These are phyloP conservation scores for Hycleus cichorii DNA, from an alignment of 1,140 invertebrate genomes.

Conservation along the genomic window DNA sequence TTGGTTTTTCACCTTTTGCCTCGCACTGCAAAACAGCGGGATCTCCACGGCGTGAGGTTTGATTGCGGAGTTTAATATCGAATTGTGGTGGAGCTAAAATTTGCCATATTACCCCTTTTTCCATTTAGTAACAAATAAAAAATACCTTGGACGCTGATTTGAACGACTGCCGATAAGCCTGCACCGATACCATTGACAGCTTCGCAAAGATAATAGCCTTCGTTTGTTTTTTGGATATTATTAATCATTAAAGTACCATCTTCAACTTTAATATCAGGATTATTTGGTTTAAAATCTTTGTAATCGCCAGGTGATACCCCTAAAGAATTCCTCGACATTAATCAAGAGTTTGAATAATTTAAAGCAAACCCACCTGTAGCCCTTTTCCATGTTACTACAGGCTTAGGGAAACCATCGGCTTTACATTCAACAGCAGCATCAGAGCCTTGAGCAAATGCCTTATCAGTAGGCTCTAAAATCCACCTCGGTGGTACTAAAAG, in stretches of 20 bases:
- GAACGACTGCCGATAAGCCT: conserved; percentile 84
- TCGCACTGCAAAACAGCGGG: conserved; percentile 89
- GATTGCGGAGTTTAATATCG: conserved; percentile 83
- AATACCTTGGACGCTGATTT: conserved; percentile 85
- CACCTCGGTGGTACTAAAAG: conserved; percentile 87
- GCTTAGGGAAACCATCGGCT: conserved; percentile 90
- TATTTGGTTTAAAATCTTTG: conserved; percentile 82
- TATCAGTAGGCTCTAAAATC: conserved; percentile 92
- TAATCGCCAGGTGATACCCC: conserved; percentile 86
- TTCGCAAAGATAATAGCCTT: conserved; percentile 93
- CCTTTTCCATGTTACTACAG: conserved; percentile 90
- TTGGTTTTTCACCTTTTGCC: conserved; percentile 93
- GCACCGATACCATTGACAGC: conserved; percentile 93
- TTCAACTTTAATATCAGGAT: conserved; percentile 81
- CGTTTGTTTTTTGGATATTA: conserved; percentile 86
- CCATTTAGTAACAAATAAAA: no score
- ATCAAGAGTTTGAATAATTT: background rate
- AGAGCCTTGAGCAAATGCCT: conserved; percentile 88
- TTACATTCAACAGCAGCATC: conserved; percentile 91
- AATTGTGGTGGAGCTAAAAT: conserved; percentile 84
- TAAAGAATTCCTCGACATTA: conserved; percentile 38
- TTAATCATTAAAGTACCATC: conserved; percentile 83
- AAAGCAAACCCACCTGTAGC: conserved; percentile 65
- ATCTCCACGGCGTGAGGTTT: conserved; percentile 82
- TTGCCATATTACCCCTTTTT: background rate